Evolutionary conservation across 2,113 vertebrate genomes (phyloP), one percentile per base, ranked within the genome.

Genomic region (Poeciliopsis retropinna): DNA sequence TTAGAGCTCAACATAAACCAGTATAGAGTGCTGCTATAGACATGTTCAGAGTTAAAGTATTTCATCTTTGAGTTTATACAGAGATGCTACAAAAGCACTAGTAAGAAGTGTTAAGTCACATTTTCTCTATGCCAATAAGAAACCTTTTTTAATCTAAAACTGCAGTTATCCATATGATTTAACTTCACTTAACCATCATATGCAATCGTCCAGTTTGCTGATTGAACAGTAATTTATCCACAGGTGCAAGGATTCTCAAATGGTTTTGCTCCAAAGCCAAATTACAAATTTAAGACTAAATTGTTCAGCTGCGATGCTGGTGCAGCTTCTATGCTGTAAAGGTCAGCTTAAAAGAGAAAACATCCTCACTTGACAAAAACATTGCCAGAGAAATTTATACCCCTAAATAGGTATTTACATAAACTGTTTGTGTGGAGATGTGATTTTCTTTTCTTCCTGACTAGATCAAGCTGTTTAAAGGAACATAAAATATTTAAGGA

Each of bases 241-340:
- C 32, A 83, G 81, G 65, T 79, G 82, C 82, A 87, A 85, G 34
- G 71, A 70, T 44, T 75, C 63, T 75, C 44, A 80, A 60, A 75
- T 77, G 78, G 4, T 17, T 79, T 54, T 47, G 29, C 70, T 70
- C 69, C 74, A 60, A 66, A 82, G 69, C 84, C 87, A 82, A 60
- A 78, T 64, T 34, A n/a, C 31, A 83, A 13, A 44, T 44, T 17
- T 44, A 44, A 44, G 44, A 47, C 44, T 71, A 15, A 9, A 39
- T 39, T 39, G 47, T 76, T 67, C 67, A 85, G 78, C 28, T 64
- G 54, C 13, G 11, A 54, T 51, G 74, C 79, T 47, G 44, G 5
- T 47, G 15, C 5, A 72, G 72, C 80, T 67, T 30, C 19, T 28
- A 9, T 75, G 78, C 75, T 64, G 34, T 39, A 86, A 84, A 61